Conservation (phyloP, 1,140 invertebrate genomes). For the Diabrotica virgifera region DNA sequence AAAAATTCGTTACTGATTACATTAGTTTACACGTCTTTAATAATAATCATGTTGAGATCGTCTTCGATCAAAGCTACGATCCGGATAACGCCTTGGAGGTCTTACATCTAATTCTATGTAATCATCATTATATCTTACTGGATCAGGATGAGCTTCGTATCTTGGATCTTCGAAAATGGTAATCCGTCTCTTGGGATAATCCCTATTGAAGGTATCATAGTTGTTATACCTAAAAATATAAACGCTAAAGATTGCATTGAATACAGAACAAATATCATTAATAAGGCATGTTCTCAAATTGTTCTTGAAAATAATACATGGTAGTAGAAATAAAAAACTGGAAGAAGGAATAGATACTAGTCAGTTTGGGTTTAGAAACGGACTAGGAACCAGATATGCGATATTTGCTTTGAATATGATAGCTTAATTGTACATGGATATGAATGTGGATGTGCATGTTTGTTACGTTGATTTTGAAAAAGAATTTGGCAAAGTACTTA, state of each 20-base stretch:
- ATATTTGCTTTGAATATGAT: conserved; percentile 21
- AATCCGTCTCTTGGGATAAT: conserved; percentile 46
- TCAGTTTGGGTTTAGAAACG: no score
- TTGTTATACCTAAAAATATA: conserved; percentile 8
- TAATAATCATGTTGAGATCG: conserved; percentile 32
- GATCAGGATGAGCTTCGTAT: conserved; percentile 47
- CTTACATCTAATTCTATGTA: conserved; percentile 32
- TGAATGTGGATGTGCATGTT: conserved; percentile 6
- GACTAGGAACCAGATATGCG: no score
- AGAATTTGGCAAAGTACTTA: no score
- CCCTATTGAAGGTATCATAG: conserved; percentile 24
- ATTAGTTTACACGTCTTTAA: background rate
- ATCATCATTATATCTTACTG: conserved; percentile 44
- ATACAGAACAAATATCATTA: no score
- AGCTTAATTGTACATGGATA: conserved; percentile 24
- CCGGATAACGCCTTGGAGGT: conserved; percentile 26
- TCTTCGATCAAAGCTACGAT: conserved; percentile 24
- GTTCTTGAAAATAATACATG: no score
- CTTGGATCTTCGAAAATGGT: conserved; percentile 60
- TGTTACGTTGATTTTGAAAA: no score
- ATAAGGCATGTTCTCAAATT: no score
- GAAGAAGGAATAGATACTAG: no score
- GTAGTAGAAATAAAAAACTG: no score
- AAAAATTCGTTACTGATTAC: no score
- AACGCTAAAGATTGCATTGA: no score